Percentiles rank a stretch among this genome's conserved stretches.
These are phyloP conservation scores for Eolophus roseicapilla DNA, from an alignment of 2,113 vertebrate genomes.

Conservation along the genomic window DNA sequence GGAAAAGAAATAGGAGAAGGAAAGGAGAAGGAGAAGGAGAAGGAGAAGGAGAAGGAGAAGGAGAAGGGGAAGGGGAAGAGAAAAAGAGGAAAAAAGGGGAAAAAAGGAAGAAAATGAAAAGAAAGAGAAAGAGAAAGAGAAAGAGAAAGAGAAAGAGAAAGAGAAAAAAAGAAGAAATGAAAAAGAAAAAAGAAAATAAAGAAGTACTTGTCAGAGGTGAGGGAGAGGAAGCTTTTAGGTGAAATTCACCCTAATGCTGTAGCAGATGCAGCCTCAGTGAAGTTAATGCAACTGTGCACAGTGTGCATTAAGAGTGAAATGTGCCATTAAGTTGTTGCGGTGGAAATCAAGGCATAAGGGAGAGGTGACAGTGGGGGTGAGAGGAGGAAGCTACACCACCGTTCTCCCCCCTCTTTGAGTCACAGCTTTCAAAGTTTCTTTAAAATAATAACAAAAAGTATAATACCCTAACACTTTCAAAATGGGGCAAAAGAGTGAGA, in stretches of 20 bases:
- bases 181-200: rapidly evolving
- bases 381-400: neutral
- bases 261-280: neutral
- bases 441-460: neutral
- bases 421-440: neutral
- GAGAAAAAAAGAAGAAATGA: too few relatives aligned
- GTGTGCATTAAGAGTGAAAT: neutral
- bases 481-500: neutral
- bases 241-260: neutral
- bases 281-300: neutral
- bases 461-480: neutral
- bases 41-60: too few relatives aligned
- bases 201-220: neutral
- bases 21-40: too few relatives aligned
- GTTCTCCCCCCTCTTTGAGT: neutral
- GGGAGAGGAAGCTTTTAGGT: neutral
- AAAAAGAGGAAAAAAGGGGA: too few relatives aligned
- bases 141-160: too few relatives aligned
- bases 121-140: too few relatives aligned
- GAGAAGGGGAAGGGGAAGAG: too few relatives aligned
- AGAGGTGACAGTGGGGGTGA: neutral
- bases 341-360: neutral
- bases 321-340: neutral
- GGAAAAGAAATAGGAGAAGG: too few relatives aligned
- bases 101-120: too few relatives aligned